A percentile compares a stretch with the other conserved stretches of the same genome.
Evolutionary conservation across 2,113 vertebrate genomes (phyloP).

Genomic region (Panurus biarmicus): DNA sequence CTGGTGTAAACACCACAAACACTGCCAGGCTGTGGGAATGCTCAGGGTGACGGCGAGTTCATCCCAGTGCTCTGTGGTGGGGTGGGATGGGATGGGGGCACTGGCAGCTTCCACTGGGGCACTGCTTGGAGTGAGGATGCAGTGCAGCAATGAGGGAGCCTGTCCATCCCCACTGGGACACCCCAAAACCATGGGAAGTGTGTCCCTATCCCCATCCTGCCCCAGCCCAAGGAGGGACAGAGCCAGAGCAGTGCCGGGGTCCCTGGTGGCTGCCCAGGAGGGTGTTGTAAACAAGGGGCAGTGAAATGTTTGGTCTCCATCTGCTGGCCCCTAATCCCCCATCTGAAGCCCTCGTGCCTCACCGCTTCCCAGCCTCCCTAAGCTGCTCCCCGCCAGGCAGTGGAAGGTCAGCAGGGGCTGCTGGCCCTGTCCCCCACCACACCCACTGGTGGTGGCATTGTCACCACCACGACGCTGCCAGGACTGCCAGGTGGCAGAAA

Average conservation of each 20-base stretch:
- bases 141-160: background rate
- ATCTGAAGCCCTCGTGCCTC: background rate
- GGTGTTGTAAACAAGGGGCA: background rate
- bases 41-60: accelerated
- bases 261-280: accelerated
- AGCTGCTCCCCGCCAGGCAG: background rate
- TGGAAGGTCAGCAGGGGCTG: background rate
- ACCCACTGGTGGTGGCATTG: accelerated
- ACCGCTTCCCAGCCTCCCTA: background rate
- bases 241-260: accelerated
- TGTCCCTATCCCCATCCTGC: background rate
- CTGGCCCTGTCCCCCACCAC: background rate
- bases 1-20: background rate
- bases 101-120: accelerated
- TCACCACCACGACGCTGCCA: background rate
- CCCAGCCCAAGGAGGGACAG: background rate
- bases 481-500: background rate
- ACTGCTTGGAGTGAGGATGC: background rate
- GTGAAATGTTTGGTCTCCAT: background rate
- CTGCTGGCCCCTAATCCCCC: background rate
- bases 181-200: background rate
- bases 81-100: background rate
- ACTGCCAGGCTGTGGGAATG: background rate
- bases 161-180: too few species aligned
- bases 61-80: accelerated